Conservation (phyloP, 1,140 invertebrate genomes). For the Chlorops oryzae region DNA sequence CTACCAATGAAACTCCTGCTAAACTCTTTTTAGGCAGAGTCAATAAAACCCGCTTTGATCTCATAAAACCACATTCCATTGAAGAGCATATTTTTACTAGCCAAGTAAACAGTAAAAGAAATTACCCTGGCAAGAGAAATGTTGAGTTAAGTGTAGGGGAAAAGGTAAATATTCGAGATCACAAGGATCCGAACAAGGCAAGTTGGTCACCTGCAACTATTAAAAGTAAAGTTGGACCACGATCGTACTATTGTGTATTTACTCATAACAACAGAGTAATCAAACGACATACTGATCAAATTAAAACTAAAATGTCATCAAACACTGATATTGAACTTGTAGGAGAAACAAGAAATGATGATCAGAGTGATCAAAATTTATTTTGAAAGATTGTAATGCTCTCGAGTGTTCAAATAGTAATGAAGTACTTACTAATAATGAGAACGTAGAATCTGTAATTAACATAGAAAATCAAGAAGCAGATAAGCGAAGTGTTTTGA, state of each 20-base stretch:
- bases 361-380: too few species aligned
- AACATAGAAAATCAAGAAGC: too few species aligned
- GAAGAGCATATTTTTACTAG: background rate
- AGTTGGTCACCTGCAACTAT: conserved; percentile 8
- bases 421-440: too few species aligned
- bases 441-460: too few species aligned
- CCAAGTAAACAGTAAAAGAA: background rate
- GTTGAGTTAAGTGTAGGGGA: background rate
- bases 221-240: background rate
- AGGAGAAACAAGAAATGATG: too few species aligned
- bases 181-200: conserved; percentile 13
- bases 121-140: conserved; percentile 4
- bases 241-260: conserved; percentile 10
- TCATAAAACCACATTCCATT: conserved; percentile 3
- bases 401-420: too few species aligned
- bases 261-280: conserved; percentile 6
- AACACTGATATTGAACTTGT: too few species aligned
- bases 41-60: conserved; percentile 1
- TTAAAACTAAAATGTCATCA: conserved; percentile 7
- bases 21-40: background rate
- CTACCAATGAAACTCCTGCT: background rate
- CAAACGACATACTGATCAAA: conserved; percentile 11
- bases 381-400: too few species aligned
- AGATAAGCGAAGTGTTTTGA: too few species aligned
- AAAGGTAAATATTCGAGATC: conserved; percentile 7